Evolutionary conservation across 2,888 invertebrate genomes (phyloP), one percentile per base, ranked within the genome.

Genomic region (Nowickia ferox): DNA sequence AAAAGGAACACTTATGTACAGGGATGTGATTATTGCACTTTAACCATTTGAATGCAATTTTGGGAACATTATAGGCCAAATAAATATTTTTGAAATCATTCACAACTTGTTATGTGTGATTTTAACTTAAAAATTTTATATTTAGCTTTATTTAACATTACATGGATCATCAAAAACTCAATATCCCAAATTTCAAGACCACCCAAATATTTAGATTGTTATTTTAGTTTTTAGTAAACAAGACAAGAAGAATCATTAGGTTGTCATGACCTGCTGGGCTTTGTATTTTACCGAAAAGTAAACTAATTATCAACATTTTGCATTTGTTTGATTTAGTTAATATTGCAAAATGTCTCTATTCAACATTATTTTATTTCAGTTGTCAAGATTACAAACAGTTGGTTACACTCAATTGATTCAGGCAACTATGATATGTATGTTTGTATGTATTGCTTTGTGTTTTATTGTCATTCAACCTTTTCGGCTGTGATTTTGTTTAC

Each of bases 291-390:
- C 61, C 63, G 69, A 30, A 74, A 61, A 61, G 48, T 83, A 76
- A 80, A 83, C 86, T 86, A 83, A 80, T 86, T 86, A 86, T 86
- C 86, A 83, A 44, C 55, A 83, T 86, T 83, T 83, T 86, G 69
- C 83, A 83, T 71, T 83, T 83, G 75, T 79, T 83, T 75, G 76
- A 71, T 78, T 68, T 85, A 13, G 57, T 80, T 81, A 71, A 79
- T 79, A 57, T 80, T 80, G 83, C 80, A 83, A 83, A 82, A 78
- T 81, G 42, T 61, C 40, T 66, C 22, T 40, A 66, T 74, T 74
- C 57, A 74, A 22, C 46, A 57, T 15, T 55, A 30, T 71, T 71
- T 51, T n/a, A 19, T 53, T 80, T 61, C 15, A 66, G 57, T 53
- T 72, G 53, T 38, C 61, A 10, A n/a, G 46, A n/a, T 48, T n/a